Evolutionary conservation across 2,888 invertebrate genomes (phyloP).

Genomic region (Clitarchus hookeri): DNA sequence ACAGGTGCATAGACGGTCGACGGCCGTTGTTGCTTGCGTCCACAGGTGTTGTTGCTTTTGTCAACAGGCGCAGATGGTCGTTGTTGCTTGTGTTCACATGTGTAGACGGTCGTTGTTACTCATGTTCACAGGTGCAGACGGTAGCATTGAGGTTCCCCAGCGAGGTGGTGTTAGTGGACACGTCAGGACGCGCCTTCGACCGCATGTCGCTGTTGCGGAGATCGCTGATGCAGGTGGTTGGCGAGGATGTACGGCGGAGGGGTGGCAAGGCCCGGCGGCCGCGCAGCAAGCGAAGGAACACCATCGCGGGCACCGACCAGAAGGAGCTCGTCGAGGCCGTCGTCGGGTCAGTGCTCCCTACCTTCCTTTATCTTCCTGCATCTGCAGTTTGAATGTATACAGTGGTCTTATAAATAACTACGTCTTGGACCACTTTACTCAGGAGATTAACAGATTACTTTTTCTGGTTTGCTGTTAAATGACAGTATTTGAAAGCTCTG

Average conservation of each 20-base stretch:
- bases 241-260: conserved; percentile 56
- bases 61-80: no score
- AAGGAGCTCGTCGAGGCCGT: conserved; percentile 86
- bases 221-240: conserved; percentile 70
- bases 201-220: conserved; percentile 86
- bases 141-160: conserved; percentile 71
- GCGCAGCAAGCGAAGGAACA: conserved; percentile 84
- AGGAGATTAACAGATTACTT: no score
- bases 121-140: conserved; percentile 20
- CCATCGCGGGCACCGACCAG: conserved; percentile 88
- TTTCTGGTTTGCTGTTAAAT: no score
- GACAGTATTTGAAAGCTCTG: no score
- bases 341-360: conserved; percentile 65
- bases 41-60: no score
- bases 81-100: no score
- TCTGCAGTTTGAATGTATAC: no score
- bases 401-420: no score
- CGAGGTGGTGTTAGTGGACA: conserved; percentile 86
- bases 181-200: conserved; percentile 84
- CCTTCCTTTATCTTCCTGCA: neutral
- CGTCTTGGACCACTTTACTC: no score
- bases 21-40: no score
- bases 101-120: no score
- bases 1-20: conserved; percentile 33
- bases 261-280: conserved; percentile 74